phyloP scores from a whole-genome alignment of 1,140 invertebrate species.

The Calosoma granatense region DNA sequence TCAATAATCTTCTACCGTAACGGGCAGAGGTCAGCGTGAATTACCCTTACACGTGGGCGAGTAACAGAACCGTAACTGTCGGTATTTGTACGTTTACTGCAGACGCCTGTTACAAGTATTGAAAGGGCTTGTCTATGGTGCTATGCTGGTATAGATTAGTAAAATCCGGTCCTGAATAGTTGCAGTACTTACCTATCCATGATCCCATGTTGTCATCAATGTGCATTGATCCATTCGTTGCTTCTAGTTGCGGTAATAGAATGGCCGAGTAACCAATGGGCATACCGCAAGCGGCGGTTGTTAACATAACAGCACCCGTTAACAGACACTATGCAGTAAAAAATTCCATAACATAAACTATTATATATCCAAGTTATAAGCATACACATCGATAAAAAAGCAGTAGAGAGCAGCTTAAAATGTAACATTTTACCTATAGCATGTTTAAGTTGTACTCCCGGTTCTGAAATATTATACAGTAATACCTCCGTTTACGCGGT shows the following conservation, averaged over 20 bases:
- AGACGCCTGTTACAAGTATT: too few species aligned
- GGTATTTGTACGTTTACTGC: too few species aligned
- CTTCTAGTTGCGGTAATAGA: slow-evolving; percentile 52
- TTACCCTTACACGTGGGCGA: too few species aligned
- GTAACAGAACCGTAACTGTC: too few species aligned
- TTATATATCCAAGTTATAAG: too few species aligned
- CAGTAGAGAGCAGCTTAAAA: not conserved
- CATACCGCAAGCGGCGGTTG: slow-evolving; percentile 55
- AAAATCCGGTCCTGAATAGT: too few species aligned
- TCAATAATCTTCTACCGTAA: too few species aligned
- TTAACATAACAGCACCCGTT: slow-evolving; percentile 51
- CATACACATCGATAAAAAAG: too few species aligned
- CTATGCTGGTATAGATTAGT: too few species aligned
- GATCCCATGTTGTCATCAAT: slow-evolving; percentile 51
- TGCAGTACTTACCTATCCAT: slow-evolving; percentile 60
- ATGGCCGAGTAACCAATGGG: slow-evolving; percentile 68
- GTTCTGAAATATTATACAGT: not conserved
- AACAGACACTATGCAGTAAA: slow-evolving; percentile 45
- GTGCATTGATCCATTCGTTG: slow-evolving; percentile 40
- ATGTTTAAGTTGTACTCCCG: not conserved
- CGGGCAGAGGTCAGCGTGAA: too few species aligned
- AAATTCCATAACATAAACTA: too few species aligned
- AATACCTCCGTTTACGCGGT: not conserved
- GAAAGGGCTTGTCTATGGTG: too few species aligned
- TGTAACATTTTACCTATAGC: not conserved